Conservation (phyloP, 1,140 invertebrate genomes). For the Halotydeus destructor region DNA sequence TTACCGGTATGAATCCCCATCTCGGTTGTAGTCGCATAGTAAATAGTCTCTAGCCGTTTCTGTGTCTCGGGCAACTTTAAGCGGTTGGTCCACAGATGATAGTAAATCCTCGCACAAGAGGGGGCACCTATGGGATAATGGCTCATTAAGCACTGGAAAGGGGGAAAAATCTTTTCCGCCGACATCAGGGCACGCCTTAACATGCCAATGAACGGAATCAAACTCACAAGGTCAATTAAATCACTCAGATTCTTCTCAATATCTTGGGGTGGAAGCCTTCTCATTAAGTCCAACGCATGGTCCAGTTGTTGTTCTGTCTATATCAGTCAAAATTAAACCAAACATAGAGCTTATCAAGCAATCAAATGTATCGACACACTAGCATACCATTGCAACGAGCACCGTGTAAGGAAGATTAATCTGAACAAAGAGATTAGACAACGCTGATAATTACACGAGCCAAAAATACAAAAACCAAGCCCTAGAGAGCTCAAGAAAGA, state of each 20-base stretch:
- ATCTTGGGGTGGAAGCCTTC: constrained; percentile 91
- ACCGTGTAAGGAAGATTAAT: too few species aligned
- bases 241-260: constrained; percentile 96
- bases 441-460: too few species aligned
- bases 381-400: too few species aligned
- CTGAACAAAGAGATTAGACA: too few species aligned
- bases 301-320: constrained; percentile 94
- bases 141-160: constrained; percentile 10
- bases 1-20: constrained; percentile 92
- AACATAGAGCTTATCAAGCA: too few species aligned
- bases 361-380: too few species aligned
- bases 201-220: neutral
- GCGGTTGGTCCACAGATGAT: constrained; percentile 91
- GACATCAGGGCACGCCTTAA: neutral
- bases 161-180: neutral
- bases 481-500: too few species aligned
- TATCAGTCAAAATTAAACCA: neutral
- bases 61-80: constrained; percentile 92
- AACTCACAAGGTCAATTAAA: constrained; percentile 62
- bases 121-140: constrained; percentile 52
- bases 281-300: constrained; percentile 94
- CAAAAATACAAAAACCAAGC: too few species aligned
- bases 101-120: constrained; percentile 86
- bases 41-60: constrained; percentile 88
- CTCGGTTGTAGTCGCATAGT: constrained; percentile 95